Evolutionary conservation across 2,113 vertebrate genomes (phyloP), one percentile per base, ranked within the genome.

Genomic region (Scytalopus superciliaris): DNA sequence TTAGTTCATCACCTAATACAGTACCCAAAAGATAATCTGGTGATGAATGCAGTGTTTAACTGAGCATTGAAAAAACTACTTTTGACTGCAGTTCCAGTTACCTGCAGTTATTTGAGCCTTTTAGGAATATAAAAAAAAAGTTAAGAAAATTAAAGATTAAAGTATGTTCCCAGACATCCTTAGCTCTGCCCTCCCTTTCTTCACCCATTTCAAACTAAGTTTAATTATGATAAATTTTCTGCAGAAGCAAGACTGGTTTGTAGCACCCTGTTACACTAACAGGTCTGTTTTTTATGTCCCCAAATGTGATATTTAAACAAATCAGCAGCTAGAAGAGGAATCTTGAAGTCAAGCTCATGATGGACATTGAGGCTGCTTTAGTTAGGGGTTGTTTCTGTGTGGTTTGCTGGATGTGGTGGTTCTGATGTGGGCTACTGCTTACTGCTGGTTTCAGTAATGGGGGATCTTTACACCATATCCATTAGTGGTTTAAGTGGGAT

Each of bases 381-480:
- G 60, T 64, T 87, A 79, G 62, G 77, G 84, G 28, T 73, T 92
- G 40, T 85, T 94, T 79, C 21, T 42, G 12, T 76, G 73, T 79
- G 94, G 56, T 79, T 89, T 85, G 84, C 82, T 89, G 74, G 66
- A 91, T 96, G 94, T 91, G 94, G 93, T 95, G 15, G 19, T 88
- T 96, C n/a, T 88, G 42, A 83, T 96, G 92, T 94, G 87, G 82
- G 19, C 63, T 95, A 6, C 50, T 90, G 22, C 63, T 88, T 91
- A 39, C 12, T 88, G 10, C 39, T 74, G 47, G 7, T 59, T 94
- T 89, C 53, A 63, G 63, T 66, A 50, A 40, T 63, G 47, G 30
- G 15, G 49, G 47, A 55, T 93, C 67, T 94, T 73, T 90, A 44
- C 18, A 55, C 11, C n/a, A 19, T 66, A 37, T 82, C 40, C 37